Conservation (phyloP, 2,797 vertebrate genomes). For the Thunnus albacares region DNA sequence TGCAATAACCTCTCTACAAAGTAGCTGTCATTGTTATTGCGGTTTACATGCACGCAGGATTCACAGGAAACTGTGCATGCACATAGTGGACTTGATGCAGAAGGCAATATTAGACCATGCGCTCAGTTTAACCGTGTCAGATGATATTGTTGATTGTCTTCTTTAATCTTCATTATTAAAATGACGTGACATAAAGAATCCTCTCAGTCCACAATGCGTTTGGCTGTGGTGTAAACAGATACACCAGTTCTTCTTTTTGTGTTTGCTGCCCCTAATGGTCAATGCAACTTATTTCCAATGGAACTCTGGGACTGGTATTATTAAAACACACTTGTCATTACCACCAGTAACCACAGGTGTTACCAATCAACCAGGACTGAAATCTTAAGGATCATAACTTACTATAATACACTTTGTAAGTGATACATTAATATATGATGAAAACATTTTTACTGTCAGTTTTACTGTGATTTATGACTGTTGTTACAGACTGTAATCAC, state of each 20-base stretch:
- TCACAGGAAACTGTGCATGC: slow-evolving; percentile 1
- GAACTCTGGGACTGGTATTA: too few relatives aligned
- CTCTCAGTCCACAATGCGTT: neutral
- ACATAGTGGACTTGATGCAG: neutral
- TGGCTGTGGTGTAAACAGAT: neutral
- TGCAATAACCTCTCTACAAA: too few relatives aligned
- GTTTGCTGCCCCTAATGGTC: neutral
- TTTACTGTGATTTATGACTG: neutral
- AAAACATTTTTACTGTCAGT: neutral
- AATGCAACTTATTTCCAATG: too few relatives aligned
- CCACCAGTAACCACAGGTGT: neutral
- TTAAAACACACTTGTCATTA: neutral
- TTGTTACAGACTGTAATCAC: neutral
- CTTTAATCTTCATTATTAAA: neutral
- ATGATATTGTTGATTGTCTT: neutral
- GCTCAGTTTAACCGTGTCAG: neutral
- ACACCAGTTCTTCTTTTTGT: neutral
- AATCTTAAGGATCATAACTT: neutral
- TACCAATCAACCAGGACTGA: neutral
- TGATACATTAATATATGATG: neutral
- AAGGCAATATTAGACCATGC: too few relatives aligned
- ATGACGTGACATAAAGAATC: neutral
- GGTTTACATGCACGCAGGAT: neutral
- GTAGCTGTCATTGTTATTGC: too few relatives aligned
- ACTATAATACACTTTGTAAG: neutral